Percentiles rank a stretch among this genome's conserved stretches.
phyloP scores from a whole-genome alignment of 1,140 invertebrate species.

The Ips typographus region DNA sequence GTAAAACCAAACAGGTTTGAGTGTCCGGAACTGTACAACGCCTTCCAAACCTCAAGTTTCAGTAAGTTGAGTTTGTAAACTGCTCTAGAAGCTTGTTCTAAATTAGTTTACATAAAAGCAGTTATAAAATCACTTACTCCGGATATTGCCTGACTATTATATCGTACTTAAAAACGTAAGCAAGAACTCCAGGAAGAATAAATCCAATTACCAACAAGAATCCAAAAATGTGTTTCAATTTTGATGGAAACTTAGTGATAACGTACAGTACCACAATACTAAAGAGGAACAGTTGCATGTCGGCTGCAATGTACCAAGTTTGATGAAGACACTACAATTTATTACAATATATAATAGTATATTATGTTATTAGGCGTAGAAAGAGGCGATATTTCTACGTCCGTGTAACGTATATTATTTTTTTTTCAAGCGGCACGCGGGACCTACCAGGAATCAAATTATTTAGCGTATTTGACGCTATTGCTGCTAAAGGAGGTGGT shows the following conservation, averaged over 20 bases:
- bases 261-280: slow-evolving; percentile 46
- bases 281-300: slow-evolving; percentile 52
- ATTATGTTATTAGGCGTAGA: no score
- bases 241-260: slow-evolving; percentile 29
- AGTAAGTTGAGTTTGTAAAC: slow-evolving; percentile 28
- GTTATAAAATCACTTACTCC: slow-evolving; percentile 37
- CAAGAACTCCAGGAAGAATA: slow-evolving; percentile 31
- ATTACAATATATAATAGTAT: slow-evolving; percentile 16
- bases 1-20: slow-evolving; percentile 40
- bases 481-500: no score
- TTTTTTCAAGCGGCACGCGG: no score
- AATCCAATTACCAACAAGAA: slow-evolving; percentile 33
- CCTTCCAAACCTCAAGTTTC: slow-evolving; percentile 26
- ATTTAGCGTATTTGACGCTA: no score
- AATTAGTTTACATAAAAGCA: background rate
- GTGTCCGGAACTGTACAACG: slow-evolving; percentile 35
- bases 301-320: slow-evolving; percentile 53
- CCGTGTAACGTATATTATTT: background rate
- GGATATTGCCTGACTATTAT: slow-evolving; percentile 42
- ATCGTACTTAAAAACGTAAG: slow-evolving; percentile 39
- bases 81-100: slow-evolving; percentile 26
- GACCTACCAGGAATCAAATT: no score
- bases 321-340: slow-evolving; percentile 50
- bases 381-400: background rate
- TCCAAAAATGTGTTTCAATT: slow-evolving; percentile 36